Base-by-base conservation (phyloP, 2,797 vertebrate genomes). In the Parauchenoglanis ngamensis region DNA sequence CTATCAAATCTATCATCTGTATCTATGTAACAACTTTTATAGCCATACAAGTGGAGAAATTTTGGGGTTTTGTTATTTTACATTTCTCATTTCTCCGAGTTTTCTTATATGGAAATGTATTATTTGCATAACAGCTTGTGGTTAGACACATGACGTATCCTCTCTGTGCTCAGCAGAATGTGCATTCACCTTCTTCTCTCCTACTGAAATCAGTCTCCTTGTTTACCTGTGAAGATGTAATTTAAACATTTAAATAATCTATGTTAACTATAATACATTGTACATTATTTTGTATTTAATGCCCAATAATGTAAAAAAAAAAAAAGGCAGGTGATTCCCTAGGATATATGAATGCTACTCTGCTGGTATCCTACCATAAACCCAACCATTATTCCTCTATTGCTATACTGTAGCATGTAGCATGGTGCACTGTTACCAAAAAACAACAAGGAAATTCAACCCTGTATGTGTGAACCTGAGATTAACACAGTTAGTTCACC, bases 41-140 rank as follows among this genome's bases (percentile, higher is more conserved):
- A 28, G 17, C 28, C 73, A 23, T n/a, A 76, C 10, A 52, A n/a
- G 4, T 1, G 1, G 15, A 56, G 75, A 56, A 54, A 56, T 54
- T 12, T 23, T 6, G 28, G 11, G 10, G 8, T 35, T 80, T 44
- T 23, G 2, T 17, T 19, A 1, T 49, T 46, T 28, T 19, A 3
- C 10, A 44, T 49, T 59, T 65, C 12, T 49, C 40, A 49, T 25
- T 49, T 63, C 49, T 40, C 11, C 10, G 61, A 44, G 40, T 46
- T 61, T 63, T 82, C 40, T 61, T 63, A n/a, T 63, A 81, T n/a
- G 79, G 8, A 63, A 63, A 81, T n/a, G 15, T 12, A 17, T 81
- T 7, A 63, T 63, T 63, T 81, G 40, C 59, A 46, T 81, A 81
- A 10, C 23, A 81, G 5, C 40, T 17, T 46, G 23, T 46, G 79